Percentiles rank a stretch among this genome's conserved stretches.
These are phyloP conservation scores for Diploscapter pachys DNA, from an alignment of 1,140 invertebrate species.

Conservation along the genomic window DNA sequence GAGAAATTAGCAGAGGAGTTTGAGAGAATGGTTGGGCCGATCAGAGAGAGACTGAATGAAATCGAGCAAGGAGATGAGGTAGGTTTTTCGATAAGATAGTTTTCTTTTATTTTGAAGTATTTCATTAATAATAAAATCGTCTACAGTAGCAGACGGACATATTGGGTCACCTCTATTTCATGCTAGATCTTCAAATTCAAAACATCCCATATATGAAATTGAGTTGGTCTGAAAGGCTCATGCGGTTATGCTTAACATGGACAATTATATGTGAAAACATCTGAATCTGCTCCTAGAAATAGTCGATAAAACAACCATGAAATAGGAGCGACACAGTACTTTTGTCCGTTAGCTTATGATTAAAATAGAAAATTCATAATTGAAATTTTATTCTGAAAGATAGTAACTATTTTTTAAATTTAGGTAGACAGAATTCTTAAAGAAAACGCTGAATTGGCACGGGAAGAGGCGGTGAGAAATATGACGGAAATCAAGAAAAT, in stretches of 20 bases:
- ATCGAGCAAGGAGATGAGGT: conserved; percentile 13
- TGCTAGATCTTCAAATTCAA: too few relatives aligned
- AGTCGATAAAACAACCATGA: not conserved
- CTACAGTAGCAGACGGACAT: too few relatives aligned
- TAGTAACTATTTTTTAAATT: conserved; percentile 2
- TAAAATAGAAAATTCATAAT: not conserved
- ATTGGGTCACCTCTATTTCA: too few relatives aligned
- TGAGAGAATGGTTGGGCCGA: conserved; percentile 24
- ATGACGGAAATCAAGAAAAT: conserved; percentile 38
- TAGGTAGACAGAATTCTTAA: conserved; percentile 34
- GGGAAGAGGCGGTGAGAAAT: conserved; percentile 31
- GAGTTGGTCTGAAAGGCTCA: too few relatives aligned
- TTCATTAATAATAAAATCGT: conserved; percentile 3
- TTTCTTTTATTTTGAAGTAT: conserved; percentile 7
- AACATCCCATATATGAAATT: too few relatives aligned
- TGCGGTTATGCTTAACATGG: too few relatives aligned
- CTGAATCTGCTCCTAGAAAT: too few relatives aligned
- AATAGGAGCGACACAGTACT: not conserved
- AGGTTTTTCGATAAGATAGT: not conserved
- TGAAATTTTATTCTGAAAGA: not conserved
- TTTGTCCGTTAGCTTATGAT: not conserved
- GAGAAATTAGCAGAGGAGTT: conserved; percentile 32
- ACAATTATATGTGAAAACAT: too few relatives aligned
- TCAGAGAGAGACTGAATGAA: conserved; percentile 20
- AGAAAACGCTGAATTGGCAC: conserved; percentile 32